Percentiles rank a stretch among this genome's conserved stretches.
Conservation (phyloP, 2,888 invertebrate genomes). For the Girardia tigrina region DNA sequence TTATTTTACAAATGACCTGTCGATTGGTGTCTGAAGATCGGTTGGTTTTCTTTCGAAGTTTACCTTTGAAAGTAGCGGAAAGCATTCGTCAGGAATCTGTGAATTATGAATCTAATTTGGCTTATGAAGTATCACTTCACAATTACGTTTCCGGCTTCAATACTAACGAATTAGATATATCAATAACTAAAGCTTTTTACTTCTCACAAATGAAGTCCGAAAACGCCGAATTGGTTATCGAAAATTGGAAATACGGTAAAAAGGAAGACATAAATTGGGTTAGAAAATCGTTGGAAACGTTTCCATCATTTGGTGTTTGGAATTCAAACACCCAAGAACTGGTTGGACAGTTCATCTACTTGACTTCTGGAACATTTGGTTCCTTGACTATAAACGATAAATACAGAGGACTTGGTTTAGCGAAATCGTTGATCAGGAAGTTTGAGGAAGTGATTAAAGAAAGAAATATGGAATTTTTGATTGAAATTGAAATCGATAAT, state of each 20-base stretch:
- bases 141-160: too few species aligned
- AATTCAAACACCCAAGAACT: background rate
- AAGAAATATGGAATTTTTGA: background rate
- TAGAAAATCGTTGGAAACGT: background rate
- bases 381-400: background rate
- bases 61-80: background rate
- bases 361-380: background rate
- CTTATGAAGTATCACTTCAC: too few species aligned
- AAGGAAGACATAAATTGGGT: background rate
- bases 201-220: background rate
- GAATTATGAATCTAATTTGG: background rate
- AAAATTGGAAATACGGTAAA: background rate
- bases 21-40: background rate
- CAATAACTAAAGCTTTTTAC: background rate
- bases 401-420: background rate
- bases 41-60: background rate
- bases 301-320: background rate
- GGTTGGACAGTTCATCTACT: background rate
- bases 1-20: background rate
- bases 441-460: background rate
- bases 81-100: background rate
- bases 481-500: background rate
- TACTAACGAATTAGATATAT: background rate
- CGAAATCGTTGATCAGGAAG: background rate
- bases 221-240: background rate